phyloP scores from a whole-genome alignment of 1,140 invertebrate genomes.

The Drosophila ambigua region DNA sequence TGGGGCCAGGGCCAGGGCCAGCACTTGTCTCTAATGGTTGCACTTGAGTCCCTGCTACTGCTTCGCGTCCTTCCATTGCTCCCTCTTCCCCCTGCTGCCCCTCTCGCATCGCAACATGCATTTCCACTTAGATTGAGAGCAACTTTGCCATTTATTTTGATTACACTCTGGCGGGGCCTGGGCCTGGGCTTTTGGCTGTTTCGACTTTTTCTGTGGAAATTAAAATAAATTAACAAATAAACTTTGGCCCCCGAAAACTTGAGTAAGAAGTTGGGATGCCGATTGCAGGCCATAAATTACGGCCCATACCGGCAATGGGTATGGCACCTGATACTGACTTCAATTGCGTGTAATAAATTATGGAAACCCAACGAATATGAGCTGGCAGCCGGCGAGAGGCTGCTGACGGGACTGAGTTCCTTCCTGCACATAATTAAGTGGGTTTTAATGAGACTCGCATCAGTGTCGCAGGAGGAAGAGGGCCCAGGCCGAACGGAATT shows the following conservation, averaged over 20 bases:
- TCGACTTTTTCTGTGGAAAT: slow-evolving; percentile 42
- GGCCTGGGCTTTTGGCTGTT: neutral
- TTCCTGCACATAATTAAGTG: slow-evolving; percentile 70
- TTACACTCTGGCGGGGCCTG: slow-evolving; percentile 33
- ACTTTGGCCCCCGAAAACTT: slow-evolving; percentile 21
- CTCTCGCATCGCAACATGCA: slow-evolving; percentile 46
- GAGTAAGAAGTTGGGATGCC: slow-evolving; percentile 25
- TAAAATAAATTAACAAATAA: slow-evolving; percentile 68
- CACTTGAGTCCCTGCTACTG: slow-evolving; percentile 26
- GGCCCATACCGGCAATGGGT: neutral
- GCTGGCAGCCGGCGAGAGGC: slow-evolving; percentile 16
- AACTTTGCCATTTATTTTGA: slow-evolving; percentile 59
- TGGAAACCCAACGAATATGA: slow-evolving; percentile 46
- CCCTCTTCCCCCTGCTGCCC: slow-evolving; percentile 1
- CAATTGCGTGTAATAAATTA: slow-evolving; percentile 77
- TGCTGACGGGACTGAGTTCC: slow-evolving; percentile 37
- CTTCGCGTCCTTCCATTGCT: neutral
- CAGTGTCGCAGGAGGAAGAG: slow-evolving; percentile 8
- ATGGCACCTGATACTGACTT: slow-evolving; percentile 54
- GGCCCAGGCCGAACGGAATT: slow-evolving; percentile 10
- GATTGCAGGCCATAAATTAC: slow-evolving; percentile 56
- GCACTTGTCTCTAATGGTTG: slow-evolving; percentile 52
- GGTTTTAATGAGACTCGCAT: slow-evolving; percentile 68
- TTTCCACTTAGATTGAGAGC: slow-evolving; percentile 52
- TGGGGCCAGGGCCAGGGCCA: slow-evolving; percentile 9